A percentile compares a stretch with the other conserved stretches of the same genome.
These are phyloP conservation scores for Holothuria glaberrima DNA, from an alignment of 35 echinoderm and acorn worm species.

Conservation along the genomic window DNA sequence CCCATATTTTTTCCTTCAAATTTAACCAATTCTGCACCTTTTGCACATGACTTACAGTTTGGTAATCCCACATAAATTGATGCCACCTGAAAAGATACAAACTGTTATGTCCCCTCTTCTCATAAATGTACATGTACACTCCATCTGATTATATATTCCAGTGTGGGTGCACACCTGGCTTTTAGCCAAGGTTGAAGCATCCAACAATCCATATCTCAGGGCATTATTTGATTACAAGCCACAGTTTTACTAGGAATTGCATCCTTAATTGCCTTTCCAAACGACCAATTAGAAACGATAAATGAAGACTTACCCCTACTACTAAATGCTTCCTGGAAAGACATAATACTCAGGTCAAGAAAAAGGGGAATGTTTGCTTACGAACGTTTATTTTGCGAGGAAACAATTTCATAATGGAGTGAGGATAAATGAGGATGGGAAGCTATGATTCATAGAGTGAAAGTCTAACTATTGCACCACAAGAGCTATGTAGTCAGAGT, in stretches of 20 bases:
- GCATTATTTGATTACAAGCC: not conserved
- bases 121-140: too few relatives aligned
- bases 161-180: too few relatives aligned
- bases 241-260: constrained; percentile 1
- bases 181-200: too few relatives aligned
- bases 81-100: too few relatives aligned
- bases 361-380: constrained; percentile 3
- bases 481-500: too few relatives aligned
- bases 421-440: constrained; percentile 5
- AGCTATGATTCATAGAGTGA: not conserved
- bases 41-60: too few relatives aligned
- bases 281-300: constrained; percentile 21
- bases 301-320: not conserved
- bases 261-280: constrained; percentile 31
- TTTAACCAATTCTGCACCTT: too few relatives aligned
- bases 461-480: not conserved
- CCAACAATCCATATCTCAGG: not conserved
- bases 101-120: too few relatives aligned
- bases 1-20: too few relatives aligned
- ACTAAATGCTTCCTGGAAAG: not conserved
- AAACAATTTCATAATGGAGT: constrained; percentile 8
- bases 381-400: constrained; percentile 34
- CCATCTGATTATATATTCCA: too few relatives aligned
- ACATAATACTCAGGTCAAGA: constrained; percentile 3
- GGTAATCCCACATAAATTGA: too few relatives aligned